phyloP scores from a whole-genome alignment of 1,140 invertebrate species.

The Papilio xuthus region DNA sequence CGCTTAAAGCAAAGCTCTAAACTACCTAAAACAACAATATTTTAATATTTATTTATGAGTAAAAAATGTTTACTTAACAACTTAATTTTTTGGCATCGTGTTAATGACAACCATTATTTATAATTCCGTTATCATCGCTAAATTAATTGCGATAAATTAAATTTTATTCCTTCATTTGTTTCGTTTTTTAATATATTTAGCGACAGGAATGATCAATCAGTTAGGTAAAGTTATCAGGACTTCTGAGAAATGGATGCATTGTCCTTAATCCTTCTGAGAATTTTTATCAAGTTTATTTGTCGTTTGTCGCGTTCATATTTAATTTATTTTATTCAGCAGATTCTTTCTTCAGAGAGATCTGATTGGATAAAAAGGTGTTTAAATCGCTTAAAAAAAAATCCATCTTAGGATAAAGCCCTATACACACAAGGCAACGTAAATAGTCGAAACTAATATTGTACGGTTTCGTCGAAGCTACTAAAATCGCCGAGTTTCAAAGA shows the following conservation, averaged over 20 bases:
- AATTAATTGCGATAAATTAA: slow-evolving; percentile 4
- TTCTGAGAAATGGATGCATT: slow-evolving; percentile 19
- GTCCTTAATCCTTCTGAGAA: slow-evolving; percentile 24
- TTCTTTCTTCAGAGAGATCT: neutral
- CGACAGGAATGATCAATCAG: slow-evolving; percentile 1
- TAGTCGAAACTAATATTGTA: too few species aligned
- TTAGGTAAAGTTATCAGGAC: slow-evolving; percentile 6
- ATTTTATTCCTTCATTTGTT: neutral
- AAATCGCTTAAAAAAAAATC: neutral
- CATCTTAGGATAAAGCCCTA: too few species aligned
- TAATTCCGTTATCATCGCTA: neutral
- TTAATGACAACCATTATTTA: neutral
- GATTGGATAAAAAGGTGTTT: neutral
- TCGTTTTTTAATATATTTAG: neutral
- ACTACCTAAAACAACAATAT: too few species aligned
- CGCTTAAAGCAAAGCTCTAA: too few species aligned
- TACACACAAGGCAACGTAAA: too few species aligned
- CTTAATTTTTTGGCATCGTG: neutral
- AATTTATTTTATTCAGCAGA: neutral
- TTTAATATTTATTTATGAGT: neutral
- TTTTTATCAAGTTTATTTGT: neutral
- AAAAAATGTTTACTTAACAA: neutral
- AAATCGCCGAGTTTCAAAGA: too few species aligned
- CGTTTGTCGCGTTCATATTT: neutral
- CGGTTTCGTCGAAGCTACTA: too few species aligned